Conservation (phyloP, 2,797 vertebrate species). For the Spondyliosoma cantharus region DNA sequence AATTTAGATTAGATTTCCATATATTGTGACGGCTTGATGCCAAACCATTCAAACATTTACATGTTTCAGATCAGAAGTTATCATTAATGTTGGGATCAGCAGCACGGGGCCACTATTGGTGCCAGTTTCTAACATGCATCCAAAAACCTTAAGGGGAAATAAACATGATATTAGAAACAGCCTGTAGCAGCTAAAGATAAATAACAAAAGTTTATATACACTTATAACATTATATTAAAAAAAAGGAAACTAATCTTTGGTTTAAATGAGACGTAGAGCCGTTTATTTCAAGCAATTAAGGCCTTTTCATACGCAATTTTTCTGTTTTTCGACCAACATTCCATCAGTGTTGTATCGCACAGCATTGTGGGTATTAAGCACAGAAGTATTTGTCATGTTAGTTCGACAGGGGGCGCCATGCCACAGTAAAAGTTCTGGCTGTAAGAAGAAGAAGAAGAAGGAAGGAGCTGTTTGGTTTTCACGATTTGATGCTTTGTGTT, state of each 20-base stretch:
- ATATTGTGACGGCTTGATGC: no score
- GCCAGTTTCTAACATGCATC: not conserved
- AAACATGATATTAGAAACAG: not conserved
- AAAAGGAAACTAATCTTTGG: not conserved
- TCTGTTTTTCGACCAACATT: not conserved
- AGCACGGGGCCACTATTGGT: not conserved
- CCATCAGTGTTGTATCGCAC: not conserved
- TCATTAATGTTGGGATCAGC: not conserved
- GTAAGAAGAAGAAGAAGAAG: not conserved
- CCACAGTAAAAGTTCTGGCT: not conserved
- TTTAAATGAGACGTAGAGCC: not conserved
- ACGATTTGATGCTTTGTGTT: not conserved
- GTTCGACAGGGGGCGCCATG: conserved; percentile 47
- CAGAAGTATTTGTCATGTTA: not conserved
- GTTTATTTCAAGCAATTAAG: not conserved
- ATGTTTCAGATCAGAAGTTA: not conserved
- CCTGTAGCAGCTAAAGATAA: not conserved
- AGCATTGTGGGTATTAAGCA: not conserved
- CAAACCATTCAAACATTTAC: not conserved
- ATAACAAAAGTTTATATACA: not conserved
- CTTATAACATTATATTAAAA: not conserved
- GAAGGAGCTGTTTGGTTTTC: not conserved
- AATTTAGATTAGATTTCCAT: no score
- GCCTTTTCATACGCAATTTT: not conserved
- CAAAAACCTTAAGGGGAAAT: not conserved